Base-by-base conservation (phyloP, 2,113 vertebrate species). In the Siniperca knerii region DNA sequence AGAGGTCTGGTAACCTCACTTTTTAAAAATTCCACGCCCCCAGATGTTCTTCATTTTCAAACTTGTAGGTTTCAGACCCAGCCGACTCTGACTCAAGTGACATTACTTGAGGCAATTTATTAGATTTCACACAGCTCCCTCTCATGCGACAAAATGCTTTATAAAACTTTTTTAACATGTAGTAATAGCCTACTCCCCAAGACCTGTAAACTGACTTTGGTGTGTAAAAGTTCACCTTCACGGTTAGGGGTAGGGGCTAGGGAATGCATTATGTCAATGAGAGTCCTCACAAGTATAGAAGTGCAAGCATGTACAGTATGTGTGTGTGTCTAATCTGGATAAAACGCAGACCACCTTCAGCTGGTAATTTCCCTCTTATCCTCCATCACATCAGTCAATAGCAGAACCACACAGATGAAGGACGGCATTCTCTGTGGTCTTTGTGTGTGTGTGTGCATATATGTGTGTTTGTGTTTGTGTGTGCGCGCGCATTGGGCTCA, bases 301-400 rank as follows among this genome's bases (percentile, higher is more conserved):
- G 6, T 78, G 42, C 11, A 29, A 48, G 29, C 2, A 3, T 20
- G 33, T 52, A 48, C 11, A 8, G 12, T 48, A 12, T 48, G 16
- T 54, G 4, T 87, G 78, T 83, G 64, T 74, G 67, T 76, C 65
- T 79, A 66, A 88, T 90, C 55, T 81, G 58, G 86, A 81, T 81
- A 82, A 80, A 80, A 85, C 0, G 5, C 73, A 84, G 82, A 86
- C 79, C 89, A 80, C 82, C 80, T 87, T 85, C 84, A 73, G 85
- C 23, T 69, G 67, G 72, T 86, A 88, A 82, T 90, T 86, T 80
- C 44, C 42, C 40, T 82, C 70, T 87, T 84, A 76, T 90, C 84
- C 67, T 67, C 68, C 55, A 72, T 86, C 83, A 77, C 66, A 87
- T 86, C 85, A 81, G 85, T 88, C 79, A 84, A 83, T 76, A 83